Evolutionary conservation across 2,888 invertebrate genomes (phyloP).

Genomic region (Apamea monoglypha): DNA sequence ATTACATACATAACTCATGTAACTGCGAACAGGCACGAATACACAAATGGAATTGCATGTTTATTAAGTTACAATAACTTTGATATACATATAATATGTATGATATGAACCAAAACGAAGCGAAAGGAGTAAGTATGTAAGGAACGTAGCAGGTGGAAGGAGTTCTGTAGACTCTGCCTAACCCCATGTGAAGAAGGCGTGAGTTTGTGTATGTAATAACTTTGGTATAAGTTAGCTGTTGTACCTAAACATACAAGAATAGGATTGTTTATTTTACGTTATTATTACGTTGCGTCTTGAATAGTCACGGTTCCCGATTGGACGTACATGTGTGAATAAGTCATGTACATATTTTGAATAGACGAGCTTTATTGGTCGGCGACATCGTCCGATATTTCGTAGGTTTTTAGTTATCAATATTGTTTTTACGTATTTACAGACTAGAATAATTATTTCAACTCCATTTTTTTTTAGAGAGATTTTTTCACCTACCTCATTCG

Average conservation of each 20-base stretch:
- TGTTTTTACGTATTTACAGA: neutral
- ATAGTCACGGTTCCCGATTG: slow-evolving; percentile 1
- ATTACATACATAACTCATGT: too few relatives aligned
- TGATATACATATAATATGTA: too few relatives aligned
- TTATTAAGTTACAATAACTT: neutral
- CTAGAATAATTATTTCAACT: neutral
- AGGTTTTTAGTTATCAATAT: neutral
- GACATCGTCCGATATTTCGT: slow-evolving; percentile 1
- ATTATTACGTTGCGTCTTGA: neutral
- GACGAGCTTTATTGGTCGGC: neutral
- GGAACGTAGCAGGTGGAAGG: neutral
- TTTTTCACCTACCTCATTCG: neutral
- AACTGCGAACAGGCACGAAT: too few relatives aligned
- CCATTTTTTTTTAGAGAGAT: neutral
- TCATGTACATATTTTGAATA: slow-evolving; percentile 5
- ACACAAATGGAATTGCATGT: neutral
- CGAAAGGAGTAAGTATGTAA: neutral
- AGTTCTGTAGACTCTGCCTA: neutral
- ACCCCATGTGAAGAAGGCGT: neutral
- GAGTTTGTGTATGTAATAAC: neutral
- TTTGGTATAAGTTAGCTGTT: neutral
- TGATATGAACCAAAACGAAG: too few relatives aligned
- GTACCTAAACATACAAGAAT: neutral
- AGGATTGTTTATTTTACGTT: slow-evolving; percentile 17
- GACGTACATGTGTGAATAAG: slow-evolving; percentile 1